Evolutionary conservation across 2,888 invertebrate genomes (phyloP).

Genomic region (Marronus borbonicus): DNA sequence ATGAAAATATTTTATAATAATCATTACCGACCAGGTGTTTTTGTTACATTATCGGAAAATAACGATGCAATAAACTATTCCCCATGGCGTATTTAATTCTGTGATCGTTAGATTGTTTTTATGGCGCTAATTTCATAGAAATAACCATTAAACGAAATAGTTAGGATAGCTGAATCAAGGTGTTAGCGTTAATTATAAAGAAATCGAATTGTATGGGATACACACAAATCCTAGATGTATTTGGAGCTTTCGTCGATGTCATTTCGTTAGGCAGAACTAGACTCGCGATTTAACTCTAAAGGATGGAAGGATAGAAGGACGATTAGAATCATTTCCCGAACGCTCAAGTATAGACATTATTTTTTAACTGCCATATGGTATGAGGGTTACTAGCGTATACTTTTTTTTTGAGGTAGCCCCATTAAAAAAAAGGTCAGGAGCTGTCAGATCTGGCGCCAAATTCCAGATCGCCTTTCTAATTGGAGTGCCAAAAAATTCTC

Average conservation of each 20-base stretch:
- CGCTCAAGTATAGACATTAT: too few species aligned
- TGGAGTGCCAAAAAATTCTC: too few species aligned
- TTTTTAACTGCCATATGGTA: too few species aligned
- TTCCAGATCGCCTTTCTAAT: too few species aligned
- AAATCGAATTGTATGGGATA: background rate
- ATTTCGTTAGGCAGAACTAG: background rate
- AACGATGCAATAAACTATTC: slow-evolving; percentile 26
- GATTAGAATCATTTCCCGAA: background rate
- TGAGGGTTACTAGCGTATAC: too few species aligned
- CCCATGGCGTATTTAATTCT: slow-evolving; percentile 16
- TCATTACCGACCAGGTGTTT: slow-evolving; percentile 39
- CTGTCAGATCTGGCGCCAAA: too few species aligned
- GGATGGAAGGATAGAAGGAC: background rate
- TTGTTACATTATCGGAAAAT: slow-evolving; percentile 37
- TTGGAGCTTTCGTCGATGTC: background rate
- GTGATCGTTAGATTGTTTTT: slow-evolving; percentile 37
- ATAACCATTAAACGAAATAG: slow-evolving; percentile 26
- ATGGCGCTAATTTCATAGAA: slow-evolving; percentile 40
- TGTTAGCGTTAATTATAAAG: slow-evolving; percentile 28
- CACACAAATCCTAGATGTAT: background rate
- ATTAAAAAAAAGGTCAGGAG: too few species aligned
- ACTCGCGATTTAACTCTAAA: background rate
- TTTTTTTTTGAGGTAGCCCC: too few species aligned
- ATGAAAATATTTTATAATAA: slow-evolving; percentile 47
- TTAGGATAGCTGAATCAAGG: slow-evolving; percentile 32